Evolutionary conservation across 1,140 invertebrate species (phyloP), one percentile per base, ranked within the genome.

Genomic region (Drosophila takahashii): DNA sequence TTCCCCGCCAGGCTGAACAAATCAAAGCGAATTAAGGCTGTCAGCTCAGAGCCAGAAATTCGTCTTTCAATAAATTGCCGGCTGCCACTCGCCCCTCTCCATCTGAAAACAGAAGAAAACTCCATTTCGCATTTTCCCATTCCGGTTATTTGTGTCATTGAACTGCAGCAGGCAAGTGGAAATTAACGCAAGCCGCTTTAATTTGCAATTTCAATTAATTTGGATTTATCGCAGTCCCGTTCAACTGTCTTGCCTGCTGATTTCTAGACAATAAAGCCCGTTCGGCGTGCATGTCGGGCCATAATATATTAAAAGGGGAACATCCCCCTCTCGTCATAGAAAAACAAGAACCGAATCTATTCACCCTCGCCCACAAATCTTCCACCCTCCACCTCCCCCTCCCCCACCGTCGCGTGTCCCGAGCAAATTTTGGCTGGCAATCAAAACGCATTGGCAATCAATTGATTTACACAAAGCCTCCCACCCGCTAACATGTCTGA

Each of bases 381-480:
- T 26, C 22, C 6, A 27, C 8, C 27, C 34, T 11, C 44, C n/a
- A n/a, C n/a, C n/a, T n/a, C n/a, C n/a, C n/a, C n/a, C n/a, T n/a
- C 7, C 29, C 34, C n/a, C 9, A 48, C 26, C 27, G 65, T 86
- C 78, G 81, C 81, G 79, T 86, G 81, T 50, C 52, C 52, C 42
- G 13, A 32, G 54, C 58, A 83, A 73, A 85, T 84, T 85, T 67
- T 62, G 73, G 51, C 70, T 79, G 83, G 70, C 83, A 86, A 87
- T 86, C 83, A 86, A 87, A 86, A 86, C 83, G 83, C 83, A 87
- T 87, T 79, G 71, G 45, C 84, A 87, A 87, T 86, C 83, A 86
- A 86, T 86, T 86, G 83, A 87, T 86, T 86, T 83, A 81, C 79
- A 87, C 75, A 67, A 66, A 61, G 67, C 42, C 57, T 56, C 39